Conservation (phyloP, 1,140 invertebrate genomes). For the Drosophila dunni region DNA sequence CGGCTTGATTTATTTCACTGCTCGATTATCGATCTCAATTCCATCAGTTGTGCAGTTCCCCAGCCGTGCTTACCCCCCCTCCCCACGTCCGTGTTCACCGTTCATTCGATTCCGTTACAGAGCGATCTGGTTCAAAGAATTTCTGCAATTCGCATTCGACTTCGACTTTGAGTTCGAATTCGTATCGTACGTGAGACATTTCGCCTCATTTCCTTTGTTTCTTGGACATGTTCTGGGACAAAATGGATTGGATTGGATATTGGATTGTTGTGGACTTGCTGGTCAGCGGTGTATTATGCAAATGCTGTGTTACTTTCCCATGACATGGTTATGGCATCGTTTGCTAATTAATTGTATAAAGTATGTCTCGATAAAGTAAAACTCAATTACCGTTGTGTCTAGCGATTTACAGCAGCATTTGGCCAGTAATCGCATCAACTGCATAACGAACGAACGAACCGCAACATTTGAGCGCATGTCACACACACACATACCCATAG, state of each 20-base stretch:
- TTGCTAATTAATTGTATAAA: not conserved
- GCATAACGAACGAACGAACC: conserved; percentile 45
- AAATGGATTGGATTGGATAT: conserved; percentile 2
- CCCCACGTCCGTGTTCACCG: not conserved
- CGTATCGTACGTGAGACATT: conserved; percentile 45
- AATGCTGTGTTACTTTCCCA: conserved; percentile 34
- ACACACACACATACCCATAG: not conserved
- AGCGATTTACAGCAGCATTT: not conserved
- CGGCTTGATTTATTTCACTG: conserved; percentile 41
- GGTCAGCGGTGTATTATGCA: conserved; percentile 34
- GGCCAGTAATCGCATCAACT: conserved; percentile 25
- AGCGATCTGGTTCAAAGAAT: conserved; percentile 28
- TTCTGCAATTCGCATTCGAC: conserved; percentile 23
- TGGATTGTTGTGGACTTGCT: conserved; percentile 1
- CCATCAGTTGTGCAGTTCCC: not conserved
- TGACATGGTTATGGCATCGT: conserved; percentile 24
- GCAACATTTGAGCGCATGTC: conserved; percentile 23
- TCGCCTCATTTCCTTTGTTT: conserved; percentile 16
- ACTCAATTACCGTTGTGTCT: not conserved
- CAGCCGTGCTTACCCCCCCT: not conserved
- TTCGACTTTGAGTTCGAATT: not conserved
- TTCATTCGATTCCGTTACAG: conserved; percentile 18
- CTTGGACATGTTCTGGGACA: conserved; percentile 33
- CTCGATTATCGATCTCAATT: conserved; percentile 35
- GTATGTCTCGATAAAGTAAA: not conserved